Evolutionary conservation across 2,888 invertebrate species (phyloP).

Genomic region (Trachelus iudaicus): DNA sequence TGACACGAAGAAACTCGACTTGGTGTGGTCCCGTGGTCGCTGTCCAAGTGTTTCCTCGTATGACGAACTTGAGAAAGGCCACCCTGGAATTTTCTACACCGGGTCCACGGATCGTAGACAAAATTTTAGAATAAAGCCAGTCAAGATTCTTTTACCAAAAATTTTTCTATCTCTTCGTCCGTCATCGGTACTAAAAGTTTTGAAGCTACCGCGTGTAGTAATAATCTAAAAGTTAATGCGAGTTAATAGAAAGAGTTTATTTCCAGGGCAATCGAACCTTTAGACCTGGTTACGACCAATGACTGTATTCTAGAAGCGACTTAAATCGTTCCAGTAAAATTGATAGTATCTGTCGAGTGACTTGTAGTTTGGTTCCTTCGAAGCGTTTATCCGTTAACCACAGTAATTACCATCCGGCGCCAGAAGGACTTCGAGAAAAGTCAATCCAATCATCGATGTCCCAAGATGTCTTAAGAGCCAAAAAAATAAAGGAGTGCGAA

Average conservation of each 20-base stretch:
- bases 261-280: background rate
- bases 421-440: slow-evolving; percentile 21
- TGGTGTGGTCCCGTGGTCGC: background rate
- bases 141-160: background rate
- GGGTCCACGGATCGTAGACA: background rate
- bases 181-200: background rate
- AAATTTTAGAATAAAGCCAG: background rate
- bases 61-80: background rate
- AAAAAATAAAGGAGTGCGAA: background rate
- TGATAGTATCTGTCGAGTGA: slow-evolving; percentile 27
- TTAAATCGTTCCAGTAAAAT: slow-evolving; percentile 20
- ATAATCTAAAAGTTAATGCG: background rate
- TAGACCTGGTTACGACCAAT: slow-evolving; percentile 2
- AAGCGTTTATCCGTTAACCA: slow-evolving; percentile 26
- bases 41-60: background rate
- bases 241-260: background rate
- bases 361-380: slow-evolving; percentile 30
- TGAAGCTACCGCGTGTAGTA: background rate
- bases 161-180: background rate
- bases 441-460: slow-evolving; percentile 23
- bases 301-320: slow-evolving; percentile 5
- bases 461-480: slow-evolving; percentile 7
- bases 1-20: slow-evolving; percentile 37
- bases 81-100: background rate
- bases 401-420: slow-evolving; percentile 38